Evolutionary conservation across 2,888 invertebrate species (phyloP).

Genomic region (Punctoribates punctum): DNA sequence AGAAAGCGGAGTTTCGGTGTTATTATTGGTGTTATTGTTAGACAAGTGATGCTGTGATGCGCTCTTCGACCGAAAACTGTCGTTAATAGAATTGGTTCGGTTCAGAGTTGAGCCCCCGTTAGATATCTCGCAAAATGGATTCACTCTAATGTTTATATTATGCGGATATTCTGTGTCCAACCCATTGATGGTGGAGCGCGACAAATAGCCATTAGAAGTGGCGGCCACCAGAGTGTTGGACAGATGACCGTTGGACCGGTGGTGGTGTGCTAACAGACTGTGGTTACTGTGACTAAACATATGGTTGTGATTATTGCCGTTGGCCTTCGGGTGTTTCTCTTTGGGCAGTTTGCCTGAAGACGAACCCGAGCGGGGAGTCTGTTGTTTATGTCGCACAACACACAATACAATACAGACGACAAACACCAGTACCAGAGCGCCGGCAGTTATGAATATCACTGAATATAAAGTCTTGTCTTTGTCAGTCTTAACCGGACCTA

Average conservation of each 20-base stretch:
- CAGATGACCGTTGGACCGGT: constrained; percentile 38
- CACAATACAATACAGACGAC: constrained; percentile 39
- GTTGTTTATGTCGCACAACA: constrained; percentile 33
- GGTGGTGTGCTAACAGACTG: constrained; percentile 18
- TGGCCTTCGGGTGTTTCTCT: constrained; percentile 34
- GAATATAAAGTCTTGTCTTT: constrained; percentile 31
- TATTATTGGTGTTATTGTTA: background rate
- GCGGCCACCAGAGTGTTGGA: constrained; percentile 21
- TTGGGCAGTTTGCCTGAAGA: constrained; percentile 6
- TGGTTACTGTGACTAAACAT: constrained; percentile 36
- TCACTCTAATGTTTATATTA: constrained; percentile 44
- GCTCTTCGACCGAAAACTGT: background rate
- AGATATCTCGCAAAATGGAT: constrained; percentile 44
- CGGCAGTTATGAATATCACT: constrained; percentile 26
- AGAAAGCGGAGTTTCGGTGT: background rate
- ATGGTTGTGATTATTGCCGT: constrained; percentile 31
- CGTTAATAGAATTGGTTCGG: constrained; percentile 31
- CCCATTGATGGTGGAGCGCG: background rate
- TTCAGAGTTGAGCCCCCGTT: constrained; percentile 23
- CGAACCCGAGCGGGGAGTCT: constrained; percentile 26
- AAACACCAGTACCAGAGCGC: constrained; percentile 34
- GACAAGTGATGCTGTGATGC: constrained; percentile 28
- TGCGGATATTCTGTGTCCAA: constrained; percentile 21
- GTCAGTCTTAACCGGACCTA: background rate
- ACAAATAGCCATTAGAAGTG: constrained; percentile 27